Percentiles rank a stretch among this genome's conserved stretches.
These are phyloP conservation scores for Conus betulinus DNA, from an alignment of 1,140 invertebrate genomes.

Conservation along the genomic window DNA sequence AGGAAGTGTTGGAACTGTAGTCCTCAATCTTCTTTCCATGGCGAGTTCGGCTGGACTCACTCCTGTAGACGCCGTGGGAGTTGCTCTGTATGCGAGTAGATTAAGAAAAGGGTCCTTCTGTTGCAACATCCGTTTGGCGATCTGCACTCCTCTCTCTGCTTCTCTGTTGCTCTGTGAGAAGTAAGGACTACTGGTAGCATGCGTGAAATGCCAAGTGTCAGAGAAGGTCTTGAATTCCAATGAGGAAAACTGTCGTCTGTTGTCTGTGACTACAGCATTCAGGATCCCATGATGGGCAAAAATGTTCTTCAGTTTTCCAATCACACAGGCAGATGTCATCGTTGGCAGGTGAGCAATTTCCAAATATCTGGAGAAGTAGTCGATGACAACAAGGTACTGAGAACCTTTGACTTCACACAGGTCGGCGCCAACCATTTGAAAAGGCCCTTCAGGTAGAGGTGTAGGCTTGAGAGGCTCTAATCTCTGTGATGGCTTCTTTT, in stretches of 20 bases:
- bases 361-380: constrained; percentile 47
- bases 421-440: constrained; percentile 42
- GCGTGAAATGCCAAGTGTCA: not conserved
- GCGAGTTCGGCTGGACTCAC: not conserved
- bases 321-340: constrained; percentile 28
- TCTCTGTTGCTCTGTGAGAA: not conserved
- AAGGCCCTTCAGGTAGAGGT: constrained; percentile 35
- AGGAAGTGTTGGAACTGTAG: not conserved
- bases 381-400: constrained; percentile 42
- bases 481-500: too few species aligned
- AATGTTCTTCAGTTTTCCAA: constrained; percentile 49
- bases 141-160: constrained; percentile 3
- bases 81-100: constrained; percentile 1
- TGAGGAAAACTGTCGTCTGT: constrained; percentile 27
- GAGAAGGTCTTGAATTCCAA: constrained; percentile 9
- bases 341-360: constrained; percentile 41
- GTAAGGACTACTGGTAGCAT: not conserved
- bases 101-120: not conserved
- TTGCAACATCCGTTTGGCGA: not conserved
- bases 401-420: constrained; percentile 40
- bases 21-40: not conserved
- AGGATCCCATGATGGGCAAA: constrained; percentile 74
- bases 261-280: constrained; percentile 30
- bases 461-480: too few species aligned
- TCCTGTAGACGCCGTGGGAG: not conserved